Conservation (phyloP, 2,888 invertebrate species). For the Julus scanicus region DNA sequence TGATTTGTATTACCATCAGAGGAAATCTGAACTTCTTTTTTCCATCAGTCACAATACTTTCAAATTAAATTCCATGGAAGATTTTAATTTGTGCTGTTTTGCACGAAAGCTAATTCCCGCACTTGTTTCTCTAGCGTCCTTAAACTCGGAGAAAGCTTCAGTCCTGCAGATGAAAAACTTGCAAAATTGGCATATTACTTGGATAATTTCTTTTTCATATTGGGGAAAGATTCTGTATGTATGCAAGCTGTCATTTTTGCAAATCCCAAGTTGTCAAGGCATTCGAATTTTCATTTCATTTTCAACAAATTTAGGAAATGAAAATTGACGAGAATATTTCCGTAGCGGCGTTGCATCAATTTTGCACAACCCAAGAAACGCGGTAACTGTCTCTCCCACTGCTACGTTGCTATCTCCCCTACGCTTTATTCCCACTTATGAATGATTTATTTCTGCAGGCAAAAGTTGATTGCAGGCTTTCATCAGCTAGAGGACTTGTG, state of each 20-base stretch:
- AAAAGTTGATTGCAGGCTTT: not conserved
- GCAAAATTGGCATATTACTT: not conserved
- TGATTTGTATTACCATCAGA: no score
- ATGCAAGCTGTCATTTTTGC: not conserved
- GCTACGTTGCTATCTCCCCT: not conserved
- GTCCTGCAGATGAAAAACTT: not conserved
- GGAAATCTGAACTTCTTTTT: no score
- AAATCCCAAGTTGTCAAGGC: not conserved
- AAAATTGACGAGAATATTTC: not conserved
- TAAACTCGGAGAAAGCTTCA: not conserved
- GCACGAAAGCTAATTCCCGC: not conserved
- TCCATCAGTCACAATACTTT: no score
- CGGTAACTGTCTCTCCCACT: not conserved
- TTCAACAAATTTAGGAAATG: not conserved
- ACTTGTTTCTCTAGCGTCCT: conserved; percentile 1
- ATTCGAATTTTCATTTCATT: not conserved
- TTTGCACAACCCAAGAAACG: not conserved
- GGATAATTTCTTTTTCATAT: not conserved
- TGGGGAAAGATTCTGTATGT: not conserved
- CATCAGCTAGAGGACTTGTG: conserved; percentile 48
- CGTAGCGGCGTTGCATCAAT: not conserved
- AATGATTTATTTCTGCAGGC: not conserved
- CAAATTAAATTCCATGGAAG: no score
- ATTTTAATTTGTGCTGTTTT: not conserved
- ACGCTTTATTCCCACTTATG: not conserved